Base-by-base conservation (phyloP, 2,113 vertebrate species). In the Heteronetta atricapilla region DNA sequence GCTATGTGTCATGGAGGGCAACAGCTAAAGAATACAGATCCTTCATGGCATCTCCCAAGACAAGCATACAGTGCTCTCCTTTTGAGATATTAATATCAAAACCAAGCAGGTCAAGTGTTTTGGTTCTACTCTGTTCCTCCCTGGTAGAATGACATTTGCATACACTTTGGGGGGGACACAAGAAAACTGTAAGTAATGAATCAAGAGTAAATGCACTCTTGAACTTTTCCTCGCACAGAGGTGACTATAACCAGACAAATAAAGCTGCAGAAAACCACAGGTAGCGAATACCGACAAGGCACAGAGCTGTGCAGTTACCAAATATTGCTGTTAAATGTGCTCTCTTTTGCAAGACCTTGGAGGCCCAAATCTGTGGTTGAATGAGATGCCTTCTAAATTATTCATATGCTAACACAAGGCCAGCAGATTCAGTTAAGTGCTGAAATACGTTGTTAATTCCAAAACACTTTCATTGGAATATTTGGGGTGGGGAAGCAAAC, bases 401-500 rank as follows among this genome's bases (percentile, higher is more conserved):
- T 53, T 91, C 53, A 75, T 66, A n/a, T 72, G 36, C 83, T 84
- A 92, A 46, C 52, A 88, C 23, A 0, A 2, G 79, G 77, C 86
- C 93, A 95, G 86, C 58, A 68, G 87, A 84, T 68, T 76, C 72
- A 36, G 77, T 86, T 94, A 73, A 92, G 90, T 42, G 40, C 33
- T n/a, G 50, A 40, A 42, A 53, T 31, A 28, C 6, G 1, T 77
- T 52, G 62, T 93, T 93, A 55, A 93, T 92, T 96, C 90, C 88
- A 87, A 21, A 92, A 73, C 68, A 67, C 40, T 93, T 89, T 84
- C 77, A 8, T 69, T 67, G 66, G 86, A 92, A 78, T 95, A 86
- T 84, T 90, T 91, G 82, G 81, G 89, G 74, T 88, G 89, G 82
- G 10, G 84, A 94, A 69, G 59, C 58, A 94, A 89, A 94, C 53